Conservation (phyloP, 2,797 vertebrate species). For the Siniperca undulata region DNA sequence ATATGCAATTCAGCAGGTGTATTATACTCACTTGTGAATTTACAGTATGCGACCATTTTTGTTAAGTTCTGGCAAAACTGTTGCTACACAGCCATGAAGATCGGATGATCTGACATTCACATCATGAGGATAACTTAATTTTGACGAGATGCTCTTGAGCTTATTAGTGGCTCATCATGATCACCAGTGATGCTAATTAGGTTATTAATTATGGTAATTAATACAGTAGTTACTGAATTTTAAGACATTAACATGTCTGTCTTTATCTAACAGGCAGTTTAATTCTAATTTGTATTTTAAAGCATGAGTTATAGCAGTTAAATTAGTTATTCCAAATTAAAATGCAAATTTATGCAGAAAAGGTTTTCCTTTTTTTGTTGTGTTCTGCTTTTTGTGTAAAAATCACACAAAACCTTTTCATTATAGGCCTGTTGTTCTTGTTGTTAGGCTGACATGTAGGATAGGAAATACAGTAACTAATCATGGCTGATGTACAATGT, state of each 20-base stretch:
- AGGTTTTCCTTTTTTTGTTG: neutral
- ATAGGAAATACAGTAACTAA: constrained; percentile 5
- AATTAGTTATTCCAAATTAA: neutral
- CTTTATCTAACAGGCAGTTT: neutral
- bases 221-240: neutral
- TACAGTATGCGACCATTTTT: neutral
- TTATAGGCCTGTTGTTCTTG: neutral
- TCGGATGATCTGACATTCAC: neutral
- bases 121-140: neutral
- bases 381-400: neutral
- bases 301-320: neutral
- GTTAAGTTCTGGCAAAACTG: neutral
- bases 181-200: neutral
- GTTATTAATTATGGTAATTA: neutral
- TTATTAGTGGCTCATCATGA: neutral
- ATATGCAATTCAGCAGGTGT: neutral
- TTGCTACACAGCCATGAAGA: neutral
- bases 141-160: neutral
- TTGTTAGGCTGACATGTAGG: neutral
- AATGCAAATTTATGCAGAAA: neutral
- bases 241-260: neutral
- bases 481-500: neutral
- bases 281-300: neutral
- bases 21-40: neutral
- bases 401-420: neutral